Evolutionary conservation across 2,797 vertebrate genomes (phyloP).

Genomic region (Chromis chromis): DNA sequence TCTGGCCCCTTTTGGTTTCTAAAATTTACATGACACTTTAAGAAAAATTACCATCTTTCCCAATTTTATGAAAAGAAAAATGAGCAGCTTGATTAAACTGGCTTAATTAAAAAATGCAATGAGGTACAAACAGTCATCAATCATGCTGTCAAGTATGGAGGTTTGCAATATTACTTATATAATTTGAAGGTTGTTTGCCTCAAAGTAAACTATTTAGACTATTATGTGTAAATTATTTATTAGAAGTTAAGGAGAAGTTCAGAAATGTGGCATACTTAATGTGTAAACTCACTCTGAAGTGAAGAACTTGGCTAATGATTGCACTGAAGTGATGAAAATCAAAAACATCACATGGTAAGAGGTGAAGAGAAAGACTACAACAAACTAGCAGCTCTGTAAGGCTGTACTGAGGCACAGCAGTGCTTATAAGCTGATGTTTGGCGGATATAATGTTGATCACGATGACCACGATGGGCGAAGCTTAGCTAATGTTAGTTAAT

Average conservation of each 20-base stretch:
- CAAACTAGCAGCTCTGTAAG: neutral
- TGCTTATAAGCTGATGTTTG: neutral
- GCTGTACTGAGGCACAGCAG: no score
- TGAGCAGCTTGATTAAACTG: conserved; percentile 7
- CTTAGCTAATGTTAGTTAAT: no score
- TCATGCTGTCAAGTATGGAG: conserved; percentile 26
- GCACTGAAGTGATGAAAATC: neutral
- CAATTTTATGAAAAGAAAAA: neutral
- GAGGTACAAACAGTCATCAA: conserved; percentile 23
- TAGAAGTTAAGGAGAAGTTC: conserved; percentile 15
- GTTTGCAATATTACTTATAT: neutral
- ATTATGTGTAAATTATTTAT: neutral
- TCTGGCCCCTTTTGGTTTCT: neutral
- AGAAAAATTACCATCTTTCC: neutral
- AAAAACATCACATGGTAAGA: neutral
- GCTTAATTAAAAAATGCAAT: conserved; percentile 24
- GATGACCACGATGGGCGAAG: no score
- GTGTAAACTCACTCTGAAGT: neutral
- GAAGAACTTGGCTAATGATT: conserved; percentile 12
- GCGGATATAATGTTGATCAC: neutral
- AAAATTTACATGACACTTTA: conserved; percentile 3
- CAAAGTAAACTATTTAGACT: conserved; percentile 1
- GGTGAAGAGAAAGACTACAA: neutral
- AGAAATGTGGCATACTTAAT: neutral
- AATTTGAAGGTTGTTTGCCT: conserved; percentile 13